A percentile compares a stretch with the other conserved stretches of the same genome.
Conservation (phyloP, 1,140 invertebrate species). For the Microvelia longipes region DNA sequence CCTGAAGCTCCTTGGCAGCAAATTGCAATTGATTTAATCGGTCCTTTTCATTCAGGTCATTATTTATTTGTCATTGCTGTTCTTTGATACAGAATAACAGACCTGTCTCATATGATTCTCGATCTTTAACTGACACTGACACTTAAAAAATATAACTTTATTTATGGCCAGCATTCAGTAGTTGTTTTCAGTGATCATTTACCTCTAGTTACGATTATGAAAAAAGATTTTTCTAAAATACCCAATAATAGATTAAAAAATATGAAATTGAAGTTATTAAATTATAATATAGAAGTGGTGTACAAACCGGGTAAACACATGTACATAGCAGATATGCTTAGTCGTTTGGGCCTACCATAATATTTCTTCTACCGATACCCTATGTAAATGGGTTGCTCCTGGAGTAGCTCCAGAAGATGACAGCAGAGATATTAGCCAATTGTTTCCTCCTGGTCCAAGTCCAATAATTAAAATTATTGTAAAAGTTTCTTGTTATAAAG, state of each 20-base stretch:
- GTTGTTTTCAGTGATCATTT: slow-evolving; percentile 20
- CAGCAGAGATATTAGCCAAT: no score
- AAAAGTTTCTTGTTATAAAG: no score
- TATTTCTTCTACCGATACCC: no score
- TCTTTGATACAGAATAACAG: slow-evolving; percentile 20
- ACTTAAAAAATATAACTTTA: slow-evolving; percentile 22
- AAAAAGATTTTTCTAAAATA: slow-evolving; percentile 26
- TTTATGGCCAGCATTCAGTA: slow-evolving; percentile 16
- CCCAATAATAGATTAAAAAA: slow-evolving; percentile 27
- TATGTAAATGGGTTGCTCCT: no score
- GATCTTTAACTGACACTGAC: slow-evolving; percentile 20
- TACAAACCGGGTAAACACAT: neutral
- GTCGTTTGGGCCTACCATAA: no score
- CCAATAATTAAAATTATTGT: no score
- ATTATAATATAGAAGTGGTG: slow-evolving; percentile 19
- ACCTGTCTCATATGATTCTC: slow-evolving; percentile 28
- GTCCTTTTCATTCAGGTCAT: no score
- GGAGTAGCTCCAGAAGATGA: no score
- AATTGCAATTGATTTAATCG: no score
- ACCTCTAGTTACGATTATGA: slow-evolving; percentile 23
- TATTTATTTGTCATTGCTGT: no score
- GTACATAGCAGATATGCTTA: neutral
- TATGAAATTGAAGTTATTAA: slow-evolving; percentile 26
- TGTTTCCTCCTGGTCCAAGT: no score
- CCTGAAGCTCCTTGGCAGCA: no score